Conservation (phyloP, 2,113 vertebrate genomes). For the Sander lucioperca region DNA sequence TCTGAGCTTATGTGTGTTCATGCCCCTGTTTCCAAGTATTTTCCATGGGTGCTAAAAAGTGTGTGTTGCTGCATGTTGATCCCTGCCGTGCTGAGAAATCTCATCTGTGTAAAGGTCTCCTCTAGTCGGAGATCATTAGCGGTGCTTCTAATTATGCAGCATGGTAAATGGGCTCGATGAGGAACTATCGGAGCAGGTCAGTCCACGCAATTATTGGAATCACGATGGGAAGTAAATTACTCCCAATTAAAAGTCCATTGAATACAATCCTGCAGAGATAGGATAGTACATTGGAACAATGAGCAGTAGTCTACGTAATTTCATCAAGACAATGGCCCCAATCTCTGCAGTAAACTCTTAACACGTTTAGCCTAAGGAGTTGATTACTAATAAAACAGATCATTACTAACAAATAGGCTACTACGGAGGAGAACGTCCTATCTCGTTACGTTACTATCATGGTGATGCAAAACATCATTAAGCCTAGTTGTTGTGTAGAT, state of each 20-base stretch:
- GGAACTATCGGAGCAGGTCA: conserved; percentile 64
- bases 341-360: conserved; percentile 30
- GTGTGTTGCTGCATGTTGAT: conserved; percentile 41
- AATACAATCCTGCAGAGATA: conserved; percentile 62
- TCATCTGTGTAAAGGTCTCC: conserved; percentile 72
- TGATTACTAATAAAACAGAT: conserved; percentile 50
- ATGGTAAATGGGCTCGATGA: conserved; percentile 60
- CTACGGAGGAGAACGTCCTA: conserved; percentile 4
- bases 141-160: conserved; percentile 70
- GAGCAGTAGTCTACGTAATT: conserved; percentile 59
- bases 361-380: conserved; percentile 25
- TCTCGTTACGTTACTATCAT: conserved; percentile 21
- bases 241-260: conserved; percentile 82
- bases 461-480: conserved; percentile 34
- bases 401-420: conserved; percentile 53
- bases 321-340: conserved; percentile 66
- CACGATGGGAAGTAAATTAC: conserved; percentile 78
- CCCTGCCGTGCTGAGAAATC: conserved; percentile 57
- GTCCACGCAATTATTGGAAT: conserved; percentile 80
- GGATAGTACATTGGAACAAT: conserved; percentile 33
- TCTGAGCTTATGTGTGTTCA: background rate
- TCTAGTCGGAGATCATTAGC: conserved; percentile 71
- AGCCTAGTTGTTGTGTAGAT: background rate
- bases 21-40: background rate
- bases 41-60: background rate